phyloP scores from a whole-genome alignment of 2,797 vertebrate genomes.

The Chloroceryle amazona region DNA sequence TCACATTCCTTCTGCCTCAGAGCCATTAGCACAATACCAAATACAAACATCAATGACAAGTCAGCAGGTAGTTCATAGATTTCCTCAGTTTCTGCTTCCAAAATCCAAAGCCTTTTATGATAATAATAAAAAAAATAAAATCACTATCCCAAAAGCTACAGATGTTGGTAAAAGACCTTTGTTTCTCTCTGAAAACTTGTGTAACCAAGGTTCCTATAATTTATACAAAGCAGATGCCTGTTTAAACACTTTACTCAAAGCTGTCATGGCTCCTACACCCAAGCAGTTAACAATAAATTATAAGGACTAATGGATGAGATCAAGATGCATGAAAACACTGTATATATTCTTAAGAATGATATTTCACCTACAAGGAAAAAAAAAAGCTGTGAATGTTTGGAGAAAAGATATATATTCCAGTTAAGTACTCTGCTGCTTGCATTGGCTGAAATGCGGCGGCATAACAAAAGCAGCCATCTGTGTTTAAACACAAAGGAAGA shows the following conservation, averaged over 20 bases:
- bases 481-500: slow-evolving; percentile 56
- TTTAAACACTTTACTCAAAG: slow-evolving; percentile 51
- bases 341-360: slow-evolving; percentile 34
- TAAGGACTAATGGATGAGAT: slow-evolving; percentile 47
- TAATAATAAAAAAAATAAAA: background rate
- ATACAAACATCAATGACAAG: slow-evolving; percentile 1
- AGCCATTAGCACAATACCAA: slow-evolving; percentile 14
- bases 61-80: background rate
- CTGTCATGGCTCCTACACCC: slow-evolving; percentile 27
- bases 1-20: background rate
- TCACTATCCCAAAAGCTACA: background rate
- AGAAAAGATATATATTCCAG: background rate
- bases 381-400: background rate
- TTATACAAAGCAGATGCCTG: slow-evolving; percentile 65
- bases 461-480: slow-evolving; percentile 68
- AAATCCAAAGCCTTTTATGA: background rate
- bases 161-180: slow-evolving; percentile 27
- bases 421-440: slow-evolving; percentile 25
- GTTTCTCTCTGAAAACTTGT: slow-evolving; percentile 24
- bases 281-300: slow-evolving; percentile 65
- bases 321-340: slow-evolving; percentile 38
- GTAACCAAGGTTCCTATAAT: slow-evolving; percentile 30
- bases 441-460: background rate
- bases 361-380: background rate
- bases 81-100: background rate